phyloP scores from a whole-genome alignment of 1,140 invertebrate species.

The Drosophila punjabiensis region DNA sequence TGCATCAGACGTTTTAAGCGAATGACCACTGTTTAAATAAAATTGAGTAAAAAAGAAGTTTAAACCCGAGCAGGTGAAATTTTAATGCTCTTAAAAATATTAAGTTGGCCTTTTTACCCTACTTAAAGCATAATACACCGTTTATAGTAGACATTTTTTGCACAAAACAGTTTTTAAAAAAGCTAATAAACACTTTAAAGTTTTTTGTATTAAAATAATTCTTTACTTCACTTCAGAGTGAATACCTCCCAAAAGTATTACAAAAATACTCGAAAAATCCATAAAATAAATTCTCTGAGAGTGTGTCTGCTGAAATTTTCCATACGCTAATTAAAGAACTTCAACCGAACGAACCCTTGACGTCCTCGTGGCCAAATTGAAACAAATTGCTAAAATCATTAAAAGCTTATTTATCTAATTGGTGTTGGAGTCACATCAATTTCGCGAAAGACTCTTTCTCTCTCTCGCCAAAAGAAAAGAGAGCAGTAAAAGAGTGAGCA shows the following conservation, averaged over 20 bases:
- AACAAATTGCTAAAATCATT: constrained; percentile 65
- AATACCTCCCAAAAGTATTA: background rate
- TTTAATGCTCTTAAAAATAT: background rate
- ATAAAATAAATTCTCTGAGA: constrained; percentile 6
- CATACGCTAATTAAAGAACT: constrained; percentile 50
- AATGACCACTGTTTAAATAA: constrained; percentile 20
- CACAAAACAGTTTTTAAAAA: too few species aligned
- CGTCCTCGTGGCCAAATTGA: constrained; percentile 44
- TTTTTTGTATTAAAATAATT: background rate
- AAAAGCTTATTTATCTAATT: constrained; percentile 81
- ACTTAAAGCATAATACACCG: background rate
- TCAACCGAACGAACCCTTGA: constrained; percentile 5
- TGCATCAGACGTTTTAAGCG: constrained; percentile 55
- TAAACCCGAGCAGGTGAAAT: background rate
- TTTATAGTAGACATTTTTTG: background rate
- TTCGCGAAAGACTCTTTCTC: constrained; percentile 20
- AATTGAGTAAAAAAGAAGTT: background rate
- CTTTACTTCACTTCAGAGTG: background rate
- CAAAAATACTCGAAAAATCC: constrained; percentile 8
- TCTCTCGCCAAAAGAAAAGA: constrained; percentile 4
- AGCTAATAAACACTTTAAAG: too few species aligned
- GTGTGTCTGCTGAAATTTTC: constrained; percentile 32
- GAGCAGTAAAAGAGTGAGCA: constrained; percentile 6
- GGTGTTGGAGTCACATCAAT: constrained; percentile 44
- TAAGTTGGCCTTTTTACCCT: too few species aligned